Base-by-base conservation (phyloP, 1,140 invertebrate species). In the Neodiprion fabricii region DNA sequence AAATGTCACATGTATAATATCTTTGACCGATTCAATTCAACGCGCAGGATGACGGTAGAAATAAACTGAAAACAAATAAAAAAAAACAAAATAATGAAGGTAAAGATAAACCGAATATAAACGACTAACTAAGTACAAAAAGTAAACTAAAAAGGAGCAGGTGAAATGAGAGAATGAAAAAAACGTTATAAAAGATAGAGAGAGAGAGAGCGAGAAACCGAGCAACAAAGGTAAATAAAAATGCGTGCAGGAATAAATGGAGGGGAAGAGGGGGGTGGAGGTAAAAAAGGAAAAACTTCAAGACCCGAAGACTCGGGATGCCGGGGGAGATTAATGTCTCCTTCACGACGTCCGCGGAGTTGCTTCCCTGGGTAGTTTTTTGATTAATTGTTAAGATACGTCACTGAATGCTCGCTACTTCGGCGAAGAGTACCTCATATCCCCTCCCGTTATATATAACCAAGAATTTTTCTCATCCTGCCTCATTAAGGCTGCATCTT, bases 401-500 rank as follows among this genome's bases (percentile, higher is more conserved):
- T 61, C 53, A 61, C 53, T 61, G 53, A 61, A 61, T 61, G 53
- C 53, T 12, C n/a, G 53, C 53, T 61, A 61, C 53, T 61, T 61
- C n/a, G 53, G 53, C n/a, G 53, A 61, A 61, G 53, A 61, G 53
- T 61, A 14, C 28, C 23, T 47, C 67, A 69, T 23, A 21, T 12
- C 10, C 67, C 67, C 67, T 69, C 67, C 12, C 23, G 10, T 69
- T 23, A 11, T 14, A 21, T 17, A 14, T 14, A 65, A 21, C 61
- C 61, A 65, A 47, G 40, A 69, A 11, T 47, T 69, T 47, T 23
- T 69, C 28, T 40, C 28, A 40, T 40, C 28, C 67, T 23, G 67
- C 14, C 23, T 69, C 67, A 69, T 69, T 69, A 69, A 69, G 67
- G 67, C 23, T 69, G 67, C 67, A 40, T 40, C 28, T 40, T 40